Evolutionary conservation across 2,888 invertebrate species (phyloP).

Genomic region (Autographa gamma): DNA sequence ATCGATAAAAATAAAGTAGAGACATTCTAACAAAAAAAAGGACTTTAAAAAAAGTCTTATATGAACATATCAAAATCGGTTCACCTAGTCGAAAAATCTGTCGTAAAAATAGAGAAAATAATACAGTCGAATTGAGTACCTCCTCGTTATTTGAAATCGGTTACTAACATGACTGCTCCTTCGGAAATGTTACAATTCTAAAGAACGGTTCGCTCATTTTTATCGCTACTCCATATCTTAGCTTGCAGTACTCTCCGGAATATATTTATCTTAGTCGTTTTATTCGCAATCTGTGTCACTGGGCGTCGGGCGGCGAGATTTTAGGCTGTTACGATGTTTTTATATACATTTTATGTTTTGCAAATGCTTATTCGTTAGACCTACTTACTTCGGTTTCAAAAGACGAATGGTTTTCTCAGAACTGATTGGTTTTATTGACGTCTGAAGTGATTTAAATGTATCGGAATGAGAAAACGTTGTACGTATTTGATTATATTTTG

Average conservation of each 20-base stretch:
- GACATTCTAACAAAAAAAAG: no score
- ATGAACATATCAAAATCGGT: no score
- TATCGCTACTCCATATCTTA: constrained; percentile 34
- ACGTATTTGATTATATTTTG: neutral
- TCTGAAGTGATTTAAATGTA: constrained; percentile 31
- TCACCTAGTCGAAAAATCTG: no score
- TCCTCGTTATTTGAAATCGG: no score
- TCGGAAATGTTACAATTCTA: no score
- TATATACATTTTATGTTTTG: constrained; percentile 52
- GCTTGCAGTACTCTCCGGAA: constrained; percentile 25
- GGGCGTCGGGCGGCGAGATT: constrained; percentile 47
- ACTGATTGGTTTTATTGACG: constrained; percentile 44
- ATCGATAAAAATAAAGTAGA: no score
- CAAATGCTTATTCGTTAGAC: constrained; percentile 48
- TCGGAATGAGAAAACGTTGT: constrained; percentile 14
- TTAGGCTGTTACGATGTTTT: constrained; percentile 57
- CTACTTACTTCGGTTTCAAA: constrained; percentile 34
- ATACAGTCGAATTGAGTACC: no score
- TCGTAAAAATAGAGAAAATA: no score
- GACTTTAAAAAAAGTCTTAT: no score
- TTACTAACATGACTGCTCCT: no score
- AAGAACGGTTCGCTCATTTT: neutral
- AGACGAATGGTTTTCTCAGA: constrained; percentile 33
- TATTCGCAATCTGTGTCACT: constrained; percentile 65
- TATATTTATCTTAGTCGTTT: constrained; percentile 68